These are phyloP conservation scores for Drosophila persimilis DNA, from an alignment of 1,140 invertebrate species.

Conservation along the genomic window DNA sequence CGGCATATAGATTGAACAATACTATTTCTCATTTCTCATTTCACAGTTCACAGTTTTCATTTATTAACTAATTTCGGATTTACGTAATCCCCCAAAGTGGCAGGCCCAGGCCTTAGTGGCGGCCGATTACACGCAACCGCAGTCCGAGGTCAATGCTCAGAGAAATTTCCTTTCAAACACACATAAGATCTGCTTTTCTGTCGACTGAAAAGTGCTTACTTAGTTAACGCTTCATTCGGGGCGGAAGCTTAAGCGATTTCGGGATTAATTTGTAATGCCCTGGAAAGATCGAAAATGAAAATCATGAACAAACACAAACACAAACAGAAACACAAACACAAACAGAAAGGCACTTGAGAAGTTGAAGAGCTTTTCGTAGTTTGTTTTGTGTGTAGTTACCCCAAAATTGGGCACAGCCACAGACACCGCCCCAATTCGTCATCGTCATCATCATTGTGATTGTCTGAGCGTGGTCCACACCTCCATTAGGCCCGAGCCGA, in stretches of 20 bases:
- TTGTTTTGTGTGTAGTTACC: constrained; percentile 19
- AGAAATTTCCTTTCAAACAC: constrained; percentile 77
- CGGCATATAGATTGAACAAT: constrained; percentile 63
- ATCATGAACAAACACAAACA: not conserved
- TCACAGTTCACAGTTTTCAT: constrained; percentile 77
- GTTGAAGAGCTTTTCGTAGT: constrained; percentile 29
- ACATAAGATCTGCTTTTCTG: constrained; percentile 52
- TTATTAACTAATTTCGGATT: constrained; percentile 80
- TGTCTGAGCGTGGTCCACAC: constrained; percentile 29
- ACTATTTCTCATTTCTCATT: constrained; percentile 62
- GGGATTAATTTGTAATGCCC: constrained; percentile 56
- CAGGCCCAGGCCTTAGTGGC: constrained; percentile 48
- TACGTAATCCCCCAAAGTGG: constrained; percentile 66
- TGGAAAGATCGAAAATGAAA: constrained; percentile 36
- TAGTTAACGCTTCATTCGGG: constrained; percentile 19
- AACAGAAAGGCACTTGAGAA: constrained; percentile 16
- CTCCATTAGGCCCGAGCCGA: constrained; percentile 54
- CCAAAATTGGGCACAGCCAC: constrained; percentile 36
- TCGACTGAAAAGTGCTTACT: constrained; percentile 68
- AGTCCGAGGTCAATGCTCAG: constrained; percentile 78
- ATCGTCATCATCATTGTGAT: constrained; percentile 1
- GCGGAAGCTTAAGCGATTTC: constrained; percentile 57
- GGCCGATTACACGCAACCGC: constrained; percentile 69
- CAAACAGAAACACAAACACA: not conserved
- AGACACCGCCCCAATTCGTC: constrained; percentile 41